A percentile compares a stretch with the other conserved stretches of the same genome.
phyloP scores from a whole-genome alignment of 2,113 vertebrate species.

The Xiphophorus hellerii region DNA sequence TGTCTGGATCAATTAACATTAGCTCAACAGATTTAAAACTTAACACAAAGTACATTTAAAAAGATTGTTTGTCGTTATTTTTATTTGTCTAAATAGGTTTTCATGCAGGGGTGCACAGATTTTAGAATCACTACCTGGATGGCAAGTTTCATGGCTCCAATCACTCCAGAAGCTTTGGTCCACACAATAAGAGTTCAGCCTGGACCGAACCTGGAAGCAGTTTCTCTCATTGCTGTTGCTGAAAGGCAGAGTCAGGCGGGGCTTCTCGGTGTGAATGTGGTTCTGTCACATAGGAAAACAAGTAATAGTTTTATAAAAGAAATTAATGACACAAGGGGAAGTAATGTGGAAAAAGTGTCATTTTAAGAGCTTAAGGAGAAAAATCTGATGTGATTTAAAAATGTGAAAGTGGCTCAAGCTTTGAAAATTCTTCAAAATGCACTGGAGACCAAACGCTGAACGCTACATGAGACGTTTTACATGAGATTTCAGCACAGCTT shows the following conservation, averaged over 20 bases:
- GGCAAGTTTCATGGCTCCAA: conserved; percentile 70
- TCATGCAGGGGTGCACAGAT: too few species aligned
- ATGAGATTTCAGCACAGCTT: not conserved
- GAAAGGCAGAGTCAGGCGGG: conserved; percentile 18
- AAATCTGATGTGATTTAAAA: too few species aligned
- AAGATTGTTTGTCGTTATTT: too few species aligned
- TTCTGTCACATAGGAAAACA: conserved; percentile 27
- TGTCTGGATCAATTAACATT: too few species aligned
- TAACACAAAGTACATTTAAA: too few species aligned
- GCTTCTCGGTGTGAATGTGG: conserved; percentile 27
- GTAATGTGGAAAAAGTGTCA: too few species aligned
- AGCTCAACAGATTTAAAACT: too few species aligned
- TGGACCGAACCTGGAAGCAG: conserved; percentile 74
- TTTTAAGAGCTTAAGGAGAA: too few species aligned
- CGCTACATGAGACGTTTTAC: not conserved
- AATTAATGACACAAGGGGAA: not conserved
- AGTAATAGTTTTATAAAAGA: not conserved
- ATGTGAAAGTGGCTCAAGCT: too few species aligned
- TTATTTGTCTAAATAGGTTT: not conserved
- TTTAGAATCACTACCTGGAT: conserved; percentile 34
- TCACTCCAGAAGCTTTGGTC: conserved; percentile 74
- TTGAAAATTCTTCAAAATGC: not conserved
- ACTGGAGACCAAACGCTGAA: not conserved
- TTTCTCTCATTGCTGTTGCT: not conserved
- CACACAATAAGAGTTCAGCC: conserved; percentile 69